Evolutionary conservation across 1,140 invertebrate genomes (phyloP).

Genomic region (Tyrophagus putrescentiae): DNA sequence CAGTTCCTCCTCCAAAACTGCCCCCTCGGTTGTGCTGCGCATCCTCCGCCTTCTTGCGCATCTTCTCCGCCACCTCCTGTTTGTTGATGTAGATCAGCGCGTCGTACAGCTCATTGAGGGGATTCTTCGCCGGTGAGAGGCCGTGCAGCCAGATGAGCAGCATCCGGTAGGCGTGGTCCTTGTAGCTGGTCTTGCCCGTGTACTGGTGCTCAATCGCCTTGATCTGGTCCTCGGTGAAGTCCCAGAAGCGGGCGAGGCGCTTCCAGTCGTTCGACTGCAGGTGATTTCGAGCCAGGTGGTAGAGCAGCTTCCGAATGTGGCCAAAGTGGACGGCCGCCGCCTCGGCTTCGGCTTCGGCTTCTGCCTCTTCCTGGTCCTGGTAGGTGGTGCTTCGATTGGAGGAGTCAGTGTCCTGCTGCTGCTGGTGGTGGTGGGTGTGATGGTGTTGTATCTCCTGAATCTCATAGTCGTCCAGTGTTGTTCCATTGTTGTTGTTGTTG

Average conservation of each 20-base stretch:
- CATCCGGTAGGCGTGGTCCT: constrained; percentile 54
- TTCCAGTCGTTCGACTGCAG: constrained; percentile 52
- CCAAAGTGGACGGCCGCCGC: constrained; percentile 30
- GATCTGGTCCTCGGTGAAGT: constrained; percentile 54
- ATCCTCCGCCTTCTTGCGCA: constrained; percentile 28
- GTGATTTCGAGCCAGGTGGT: constrained; percentile 50
- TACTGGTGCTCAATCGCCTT: constrained; percentile 58
- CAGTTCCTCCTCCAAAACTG: too few species aligned
- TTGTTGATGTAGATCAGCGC: constrained; percentile 45
- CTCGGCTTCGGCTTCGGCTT: not conserved
- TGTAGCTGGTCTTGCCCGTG: constrained; percentile 55
- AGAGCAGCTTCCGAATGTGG: constrained; percentile 41
- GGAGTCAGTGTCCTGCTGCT: not conserved
- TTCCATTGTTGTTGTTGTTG: not conserved
- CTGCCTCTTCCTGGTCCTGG: not conserved
- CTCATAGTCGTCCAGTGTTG: too few species aligned
- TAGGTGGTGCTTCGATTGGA: not conserved
- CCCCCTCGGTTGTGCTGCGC: too few species aligned
- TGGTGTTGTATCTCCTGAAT: too few species aligned
- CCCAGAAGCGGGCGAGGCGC: constrained; percentile 50
- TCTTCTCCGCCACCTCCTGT: constrained; percentile 40
- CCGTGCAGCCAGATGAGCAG: constrained; percentile 53
- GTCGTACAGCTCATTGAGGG: constrained; percentile 48
- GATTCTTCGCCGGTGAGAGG: constrained; percentile 43
- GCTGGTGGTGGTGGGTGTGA: too few species aligned